Conservation (phyloP, 2,113 vertebrate genomes). For the Anoura caudifer region DNA sequence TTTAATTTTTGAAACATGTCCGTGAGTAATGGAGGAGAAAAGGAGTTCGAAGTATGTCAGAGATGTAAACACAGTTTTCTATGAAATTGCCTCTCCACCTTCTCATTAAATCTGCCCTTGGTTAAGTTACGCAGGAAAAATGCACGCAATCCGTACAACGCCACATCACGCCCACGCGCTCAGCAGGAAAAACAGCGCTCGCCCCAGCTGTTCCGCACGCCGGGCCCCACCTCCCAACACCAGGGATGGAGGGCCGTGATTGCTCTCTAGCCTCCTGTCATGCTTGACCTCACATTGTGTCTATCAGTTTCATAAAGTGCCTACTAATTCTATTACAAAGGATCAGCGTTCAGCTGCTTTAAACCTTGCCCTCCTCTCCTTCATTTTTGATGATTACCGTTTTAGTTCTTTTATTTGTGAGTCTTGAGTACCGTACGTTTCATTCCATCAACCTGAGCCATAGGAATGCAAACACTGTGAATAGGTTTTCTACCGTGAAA, state of each 20-base stretch:
- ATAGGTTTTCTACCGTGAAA: not conserved
- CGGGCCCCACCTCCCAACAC: too few relatives aligned
- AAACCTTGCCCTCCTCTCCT: not conserved
- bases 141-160: fast-evolving
- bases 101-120: not conserved
- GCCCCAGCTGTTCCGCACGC: fast-evolving
- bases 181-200: not conserved
- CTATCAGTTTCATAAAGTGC: not conserved
- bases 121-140: not conserved
- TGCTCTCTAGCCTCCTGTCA: not conserved
- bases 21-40: fast-evolving
- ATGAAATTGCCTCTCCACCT: not conserved
- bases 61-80: not conserved
- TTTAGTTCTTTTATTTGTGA: not conserved
- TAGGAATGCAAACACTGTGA: not conserved
- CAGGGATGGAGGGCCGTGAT: fast-evolving
- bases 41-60: not conserved
- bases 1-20: not conserved
- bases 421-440: not conserved
- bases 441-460: not conserved
- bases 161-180: not conserved
- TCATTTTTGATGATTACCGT: not conserved
- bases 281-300: not conserved
- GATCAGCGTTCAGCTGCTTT: not conserved
- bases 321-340: not conserved